phyloP scores from a whole-genome alignment of 2,888 invertebrate species.

The Hololepta plana region DNA sequence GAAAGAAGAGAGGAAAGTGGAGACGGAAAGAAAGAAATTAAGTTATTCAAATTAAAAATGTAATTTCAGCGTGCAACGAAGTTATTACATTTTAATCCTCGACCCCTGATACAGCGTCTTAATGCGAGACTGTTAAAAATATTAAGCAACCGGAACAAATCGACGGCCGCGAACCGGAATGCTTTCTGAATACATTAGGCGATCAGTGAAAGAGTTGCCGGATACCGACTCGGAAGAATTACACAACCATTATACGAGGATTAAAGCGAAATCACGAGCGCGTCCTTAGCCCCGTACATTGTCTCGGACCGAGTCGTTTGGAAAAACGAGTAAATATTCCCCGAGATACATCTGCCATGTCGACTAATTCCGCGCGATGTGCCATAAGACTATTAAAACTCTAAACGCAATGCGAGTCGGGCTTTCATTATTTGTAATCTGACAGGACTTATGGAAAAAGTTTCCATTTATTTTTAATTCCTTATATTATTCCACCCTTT shows the following conservation, averaged over 20 bases:
- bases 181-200: slow-evolving; percentile 27
- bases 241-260: slow-evolving; percentile 33
- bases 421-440: slow-evolving; percentile 31
- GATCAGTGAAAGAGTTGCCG: slow-evolving; percentile 27
- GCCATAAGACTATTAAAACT: slow-evolving; percentile 30
- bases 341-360: slow-evolving; percentile 19
- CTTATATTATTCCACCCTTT: too few relatives aligned
- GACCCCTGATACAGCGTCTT: slow-evolving; percentile 24
- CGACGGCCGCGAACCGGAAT: slow-evolving; percentile 18
- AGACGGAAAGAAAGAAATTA: too few relatives aligned
- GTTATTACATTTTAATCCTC: slow-evolving; percentile 32
- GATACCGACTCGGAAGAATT: slow-evolving; percentile 27
- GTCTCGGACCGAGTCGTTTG: slow-evolving; percentile 30
- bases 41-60: slow-evolving; percentile 58
- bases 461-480: slow-evolving; percentile 32
- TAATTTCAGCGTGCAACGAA: slow-evolving; percentile 32
- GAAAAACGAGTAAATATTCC: slow-evolving; percentile 31
- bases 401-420: slow-evolving; percentile 27
- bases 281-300: slow-evolving; percentile 21
- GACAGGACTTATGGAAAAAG: slow-evolving; percentile 29
- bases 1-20: slow-evolving; percentile 53
- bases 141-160: slow-evolving; percentile 29
- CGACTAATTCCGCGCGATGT: slow-evolving; percentile 27
- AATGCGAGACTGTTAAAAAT: slow-evolving; percentile 27
- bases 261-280: slow-evolving; percentile 29